Base-by-base conservation (phyloP, 30 jellyfish, hydroid and myxozoan genomes). In the Phacellophora camtschatica region DNA sequence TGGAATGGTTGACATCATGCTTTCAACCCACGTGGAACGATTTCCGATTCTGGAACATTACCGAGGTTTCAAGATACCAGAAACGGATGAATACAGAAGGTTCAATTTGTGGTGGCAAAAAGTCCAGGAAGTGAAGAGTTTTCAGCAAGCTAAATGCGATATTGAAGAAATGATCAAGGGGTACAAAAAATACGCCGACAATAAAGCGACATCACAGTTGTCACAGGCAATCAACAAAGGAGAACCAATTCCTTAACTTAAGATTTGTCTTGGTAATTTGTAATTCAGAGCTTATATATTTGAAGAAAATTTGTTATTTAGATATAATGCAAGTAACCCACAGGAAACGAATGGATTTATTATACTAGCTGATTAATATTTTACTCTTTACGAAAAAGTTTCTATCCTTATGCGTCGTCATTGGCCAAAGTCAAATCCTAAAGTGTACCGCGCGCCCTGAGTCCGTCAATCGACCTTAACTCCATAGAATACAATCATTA, bases 11-110 rank as follows among this genome's bases (percentile, higher is more conserved):
- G 95, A 84, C 39, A 73, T 84, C 62, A 64, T 71, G 89, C 53
- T 84, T 9, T 84, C 95, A 11, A 89, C 95, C 4, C 79, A 43
- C 46, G 85, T 63, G 1, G 85, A 84, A 72, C 73, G 95, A 28
- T 72, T 74, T 51, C 71, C 72, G n/a, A 90, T 71, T 30, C 78
- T 84, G n/a, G 49, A 71, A 6, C 53, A 59, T 51, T 58, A n/a
- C 42, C 66, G 89, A 49, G 74, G 69, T 3, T 84, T 84, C 49
- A 63, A 37, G 15, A 71, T 84, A 2, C 95, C 95, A 71, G 85
- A 65, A 2, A 54, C 55, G 4, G 89, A 49, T 0, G 95, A 73
- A n/a, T 84, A 0, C 59, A 53, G 46, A 31, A 28, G 90, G 25
- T 71, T 84, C 30, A 63, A 84, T 28, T 7, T n/a, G 1, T 84